Base-by-base conservation (phyloP, 2,888 invertebrate species). In the Acheta domesticus region DNA sequence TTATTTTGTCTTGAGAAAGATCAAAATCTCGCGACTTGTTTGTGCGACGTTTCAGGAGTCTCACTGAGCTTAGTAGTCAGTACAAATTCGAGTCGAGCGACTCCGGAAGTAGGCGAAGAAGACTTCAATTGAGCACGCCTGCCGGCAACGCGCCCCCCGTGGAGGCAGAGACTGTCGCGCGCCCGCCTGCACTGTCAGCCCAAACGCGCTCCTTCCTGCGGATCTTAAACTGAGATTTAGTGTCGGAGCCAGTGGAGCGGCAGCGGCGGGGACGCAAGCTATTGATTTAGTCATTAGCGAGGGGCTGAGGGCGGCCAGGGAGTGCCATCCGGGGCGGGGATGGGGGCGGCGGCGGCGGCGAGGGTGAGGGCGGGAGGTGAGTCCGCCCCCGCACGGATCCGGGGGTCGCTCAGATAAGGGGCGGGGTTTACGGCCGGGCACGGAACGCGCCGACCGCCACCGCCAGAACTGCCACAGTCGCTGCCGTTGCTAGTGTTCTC, bases 151-250 rank as follows among this genome's bases (percentile, higher is more conserved):
- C 36, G 36, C 5, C 36, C 2, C 5, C 36, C 36, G 36, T 36
- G 36, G 36, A 36, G 1, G 36, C 36, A 36, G 36, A 8, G 36
- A 0, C 8, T 8, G 36, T 5, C 36, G 36, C 36, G 36, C 36
- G 36, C 5, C 36, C 36, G 36, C 36, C 8, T 36, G 36, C 62
- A 14, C 62, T n/a, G 62, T 62, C 62, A 62, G n/a, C 62, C 62
- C 62, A n/a, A 62, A 62, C 62, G 62, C 62, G 62, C 62, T 62
- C 62, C 62, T 62, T 62, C 62, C 62, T 14, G 62, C 62, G 62
- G 62, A 62, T 62, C 62, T 62, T 62, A 62, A 62, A 62, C 62
- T 62, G 62, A 62, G 62, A 62, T 62, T 62, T 62, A 62, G 62
- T 12, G n/a, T 14, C 62, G 62, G 5, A 14, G 62, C 62, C 16